Conservation (phyloP, 2,113 vertebrate species). For the Acanthisitta chloris region DNA sequence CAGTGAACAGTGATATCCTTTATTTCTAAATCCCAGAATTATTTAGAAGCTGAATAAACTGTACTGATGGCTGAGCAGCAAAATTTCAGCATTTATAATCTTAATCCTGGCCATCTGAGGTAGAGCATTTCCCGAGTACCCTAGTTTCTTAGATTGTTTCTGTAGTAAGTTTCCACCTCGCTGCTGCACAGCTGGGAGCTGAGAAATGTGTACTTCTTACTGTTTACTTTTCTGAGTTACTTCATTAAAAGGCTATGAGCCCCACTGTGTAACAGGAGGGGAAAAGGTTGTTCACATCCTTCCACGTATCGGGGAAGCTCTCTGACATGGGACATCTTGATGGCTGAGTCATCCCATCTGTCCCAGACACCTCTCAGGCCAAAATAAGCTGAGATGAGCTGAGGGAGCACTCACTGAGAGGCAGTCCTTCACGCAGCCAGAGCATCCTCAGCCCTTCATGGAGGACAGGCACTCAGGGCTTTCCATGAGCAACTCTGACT, state of each 20-base stretch:
- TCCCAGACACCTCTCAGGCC: constrained; percentile 19
- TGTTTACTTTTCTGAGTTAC: constrained; percentile 32
- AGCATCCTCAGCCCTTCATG: not conserved
- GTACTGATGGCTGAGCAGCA: not conserved
- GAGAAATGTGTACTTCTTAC: constrained; percentile 4
- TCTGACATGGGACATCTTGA: constrained; percentile 36
- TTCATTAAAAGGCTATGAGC: constrained; percentile 26
- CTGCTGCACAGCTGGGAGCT: constrained; percentile 24
- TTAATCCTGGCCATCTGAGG: not conserved
- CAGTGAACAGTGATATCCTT: not conserved
- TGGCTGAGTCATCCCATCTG: constrained; percentile 60
- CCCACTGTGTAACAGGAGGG: constrained; percentile 46
- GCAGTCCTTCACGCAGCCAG: not conserved
- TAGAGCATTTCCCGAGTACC: not conserved
- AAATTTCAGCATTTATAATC: not conserved
- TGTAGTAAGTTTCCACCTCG: not conserved
- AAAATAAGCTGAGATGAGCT: not conserved
- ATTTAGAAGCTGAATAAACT: not conserved
- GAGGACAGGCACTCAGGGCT: not conserved
- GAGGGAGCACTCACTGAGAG: not conserved
- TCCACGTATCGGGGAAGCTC: not conserved
- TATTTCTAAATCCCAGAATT: not conserved
- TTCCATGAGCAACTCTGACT: not conserved
- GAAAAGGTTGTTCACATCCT: constrained; percentile 42
- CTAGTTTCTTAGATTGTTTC: not conserved